These are phyloP conservation scores for Acromyrmex charruanus DNA, from an alignment of 1,140 invertebrate species.

Conservation along the genomic window DNA sequence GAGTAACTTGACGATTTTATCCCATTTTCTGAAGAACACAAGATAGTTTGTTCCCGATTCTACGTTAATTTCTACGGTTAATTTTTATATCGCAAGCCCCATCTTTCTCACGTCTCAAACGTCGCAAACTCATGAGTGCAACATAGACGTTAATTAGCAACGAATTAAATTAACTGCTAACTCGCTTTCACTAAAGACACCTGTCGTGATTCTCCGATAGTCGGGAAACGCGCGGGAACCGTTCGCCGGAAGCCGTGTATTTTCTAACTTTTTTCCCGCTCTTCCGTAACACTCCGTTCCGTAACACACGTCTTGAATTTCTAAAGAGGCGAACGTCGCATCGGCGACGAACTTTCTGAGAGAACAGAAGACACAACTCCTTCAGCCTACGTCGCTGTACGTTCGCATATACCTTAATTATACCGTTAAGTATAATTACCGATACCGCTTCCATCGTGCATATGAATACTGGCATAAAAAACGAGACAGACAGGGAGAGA, in stretches of 20 bases:
- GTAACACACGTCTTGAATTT: constrained; percentile 62
- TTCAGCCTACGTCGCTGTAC: constrained; percentile 7
- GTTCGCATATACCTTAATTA: constrained; percentile 51
- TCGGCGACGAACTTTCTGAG: not conserved
- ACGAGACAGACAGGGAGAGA: not conserved
- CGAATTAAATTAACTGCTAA: constrained; percentile 67
- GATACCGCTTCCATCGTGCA: constrained; percentile 42
- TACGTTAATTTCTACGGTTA: not conserved
- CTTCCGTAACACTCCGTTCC: constrained; percentile 37
- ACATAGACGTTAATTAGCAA: constrained; percentile 57
- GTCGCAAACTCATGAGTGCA: constrained; percentile 56
- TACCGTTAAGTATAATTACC: constrained; percentile 42
- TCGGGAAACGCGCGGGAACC: constrained; percentile 51
- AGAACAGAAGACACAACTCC: constrained; percentile 7
- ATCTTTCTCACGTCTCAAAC: constrained; percentile 24
- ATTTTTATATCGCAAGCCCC: not conserved
- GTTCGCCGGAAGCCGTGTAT: constrained; percentile 38
- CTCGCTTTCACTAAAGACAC: constrained; percentile 71
- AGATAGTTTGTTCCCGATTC: not conserved
- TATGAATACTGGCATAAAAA: constrained; percentile 18
- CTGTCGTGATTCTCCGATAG: constrained; percentile 62
- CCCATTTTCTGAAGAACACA: not conserved
- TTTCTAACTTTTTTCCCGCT: constrained; percentile 34
- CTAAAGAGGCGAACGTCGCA: constrained; percentile 14
- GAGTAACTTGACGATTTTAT: not conserved